Conservation (phyloP, 2,797 vertebrate genomes). For the Gallirallus australis region DNA sequence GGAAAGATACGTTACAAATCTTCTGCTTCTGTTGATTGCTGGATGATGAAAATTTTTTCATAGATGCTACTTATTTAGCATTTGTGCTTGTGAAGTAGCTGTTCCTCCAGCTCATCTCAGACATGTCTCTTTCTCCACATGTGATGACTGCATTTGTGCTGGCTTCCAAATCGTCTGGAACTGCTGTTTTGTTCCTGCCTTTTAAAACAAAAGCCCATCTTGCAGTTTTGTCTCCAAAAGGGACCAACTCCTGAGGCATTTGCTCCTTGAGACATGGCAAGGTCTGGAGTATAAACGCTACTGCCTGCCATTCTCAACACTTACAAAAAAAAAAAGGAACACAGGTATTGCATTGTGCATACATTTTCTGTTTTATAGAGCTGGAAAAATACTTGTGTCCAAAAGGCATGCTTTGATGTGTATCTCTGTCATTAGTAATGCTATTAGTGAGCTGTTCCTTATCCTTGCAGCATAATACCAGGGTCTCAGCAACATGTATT, state of each 20-base stretch:
- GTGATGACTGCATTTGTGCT: neutral
- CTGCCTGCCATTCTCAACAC: neutral
- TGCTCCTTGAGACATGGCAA: neutral
- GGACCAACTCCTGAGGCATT: neutral
- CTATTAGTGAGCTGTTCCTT: neutral
- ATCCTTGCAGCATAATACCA: neutral
- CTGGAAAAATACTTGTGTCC: neutral
- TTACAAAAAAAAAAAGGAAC: neutral
- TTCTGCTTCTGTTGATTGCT: neutral
- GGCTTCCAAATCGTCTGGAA: neutral
- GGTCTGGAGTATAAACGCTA: neutral
- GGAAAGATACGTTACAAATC: neutral
- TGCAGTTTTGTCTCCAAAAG: neutral
- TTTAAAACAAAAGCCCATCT: neutral
- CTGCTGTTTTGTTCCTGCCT: neutral
- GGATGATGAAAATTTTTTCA: neutral
- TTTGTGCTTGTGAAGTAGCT: neutral
- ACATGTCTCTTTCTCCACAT: neutral
- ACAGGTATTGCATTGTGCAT: neutral
- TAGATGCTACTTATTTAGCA: neutral
- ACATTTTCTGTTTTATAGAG: neutral
- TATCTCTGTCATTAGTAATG: neutral
- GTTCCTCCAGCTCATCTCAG: neutral
- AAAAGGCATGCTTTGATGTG: constrained; percentile 11
- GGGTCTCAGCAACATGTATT: neutral